phyloP scores from a whole-genome alignment of 1,140 invertebrate genomes.

The Solenopsis fugax region DNA sequence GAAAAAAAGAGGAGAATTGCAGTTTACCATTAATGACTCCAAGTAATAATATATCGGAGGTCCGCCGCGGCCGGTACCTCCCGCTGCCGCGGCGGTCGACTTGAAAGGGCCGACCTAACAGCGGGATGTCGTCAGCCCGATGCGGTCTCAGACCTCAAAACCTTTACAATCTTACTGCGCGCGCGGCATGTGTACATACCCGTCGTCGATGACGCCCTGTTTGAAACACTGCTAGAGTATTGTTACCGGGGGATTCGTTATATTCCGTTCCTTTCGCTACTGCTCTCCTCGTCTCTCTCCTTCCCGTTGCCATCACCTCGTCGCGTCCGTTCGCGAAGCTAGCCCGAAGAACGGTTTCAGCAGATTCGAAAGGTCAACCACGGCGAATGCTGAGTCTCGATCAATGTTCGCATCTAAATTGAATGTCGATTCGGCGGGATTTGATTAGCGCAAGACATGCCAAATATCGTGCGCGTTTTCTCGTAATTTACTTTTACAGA shows the following conservation, averaged over 20 bases:
- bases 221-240: slow-evolving; percentile 73
- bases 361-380: slow-evolving; percentile 57
- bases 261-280: slow-evolving; percentile 30
- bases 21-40: slow-evolving; percentile 85
- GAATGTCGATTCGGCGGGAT: slow-evolving; percentile 12
- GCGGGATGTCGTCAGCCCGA: slow-evolving; percentile 83
- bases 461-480: neutral
- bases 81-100: slow-evolving; percentile 84
- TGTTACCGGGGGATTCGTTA: slow-evolving; percentile 58
- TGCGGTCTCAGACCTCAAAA: slow-evolving; percentile 76
- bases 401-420: slow-evolving; percentile 43
- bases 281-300: neutral
- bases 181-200: slow-evolving; percentile 51
- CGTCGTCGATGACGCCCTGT: slow-evolving; percentile 71
- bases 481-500: neutral
- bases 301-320: neutral
- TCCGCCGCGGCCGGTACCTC: slow-evolving; percentile 79
- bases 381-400: slow-evolving; percentile 36
- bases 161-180: slow-evolving; percentile 60
- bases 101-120: slow-evolving; percentile 84
- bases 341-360: slow-evolving; percentile 50
- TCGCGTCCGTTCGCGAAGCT: slow-evolving; percentile 11
- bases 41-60: slow-evolving; percentile 84
- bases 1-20: slow-evolving; percentile 80
- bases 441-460: slow-evolving; percentile 4